These are phyloP conservation scores for Megastigmus dorsalis DNA, from an alignment of 2,888 invertebrate genomes.

Conservation along the genomic window DNA sequence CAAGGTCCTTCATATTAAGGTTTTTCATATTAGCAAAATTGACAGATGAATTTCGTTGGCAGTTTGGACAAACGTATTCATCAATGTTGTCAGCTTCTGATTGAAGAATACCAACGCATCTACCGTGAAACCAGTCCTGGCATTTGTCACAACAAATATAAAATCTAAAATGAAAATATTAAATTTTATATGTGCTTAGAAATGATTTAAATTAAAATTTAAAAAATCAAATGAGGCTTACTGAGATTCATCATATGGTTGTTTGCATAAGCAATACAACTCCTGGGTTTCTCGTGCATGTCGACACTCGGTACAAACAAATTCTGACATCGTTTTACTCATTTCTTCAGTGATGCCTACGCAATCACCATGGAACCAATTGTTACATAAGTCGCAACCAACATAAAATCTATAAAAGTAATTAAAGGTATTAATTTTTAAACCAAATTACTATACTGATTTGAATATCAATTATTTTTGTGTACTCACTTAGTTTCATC, in stretches of 20 bases:
- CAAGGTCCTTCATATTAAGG: slow-evolving; percentile 86
- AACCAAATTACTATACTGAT: slow-evolving; percentile 4
- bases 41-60: slow-evolving; percentile 91
- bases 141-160: slow-evolving; percentile 99
- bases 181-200: no score
- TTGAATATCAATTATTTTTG: neutral
- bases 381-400: slow-evolving; percentile 97
- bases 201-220: slow-evolving; percentile 3
- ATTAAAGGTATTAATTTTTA: neutral
- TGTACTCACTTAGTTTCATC: slow-evolving; percentile 90
- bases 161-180: slow-evolving; percentile 80
- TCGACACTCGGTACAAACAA: slow-evolving; percentile 90
- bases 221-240: slow-evolving; percentile 75
- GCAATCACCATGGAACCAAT: slow-evolving; percentile 99
- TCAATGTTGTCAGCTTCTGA: slow-evolving; percentile 96
- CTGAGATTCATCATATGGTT: slow-evolving; percentile 98
- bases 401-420: slow-evolving; percentile 88
- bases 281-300: slow-evolving; percentile 92
- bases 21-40: slow-evolving; percentile 94
- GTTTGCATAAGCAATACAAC: slow-evolving; percentile 95
- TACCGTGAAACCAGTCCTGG: slow-evolving; percentile 99
- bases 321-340: slow-evolving; percentile 92
- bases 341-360: slow-evolving; percentile 94
- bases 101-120: slow-evolving; percentile 95
- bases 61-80: slow-evolving; percentile 97